Conservation (phyloP, 2,113 vertebrate species). For the Oplegnathus fasciatus region DNA sequence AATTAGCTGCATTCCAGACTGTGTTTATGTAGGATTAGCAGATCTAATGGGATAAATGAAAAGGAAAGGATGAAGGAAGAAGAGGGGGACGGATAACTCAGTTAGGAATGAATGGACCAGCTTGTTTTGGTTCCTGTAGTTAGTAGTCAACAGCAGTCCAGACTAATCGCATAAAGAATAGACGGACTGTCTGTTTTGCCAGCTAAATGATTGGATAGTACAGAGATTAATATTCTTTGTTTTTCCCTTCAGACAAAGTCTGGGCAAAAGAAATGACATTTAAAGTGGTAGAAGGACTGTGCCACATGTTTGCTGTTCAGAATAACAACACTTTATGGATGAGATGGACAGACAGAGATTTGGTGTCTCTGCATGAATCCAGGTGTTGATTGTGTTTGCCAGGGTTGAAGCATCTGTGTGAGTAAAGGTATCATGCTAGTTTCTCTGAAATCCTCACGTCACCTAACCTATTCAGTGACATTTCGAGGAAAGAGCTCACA, state of each 20-base stretch:
- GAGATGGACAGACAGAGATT: not conserved
- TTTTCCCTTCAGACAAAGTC: slow-evolving; percentile 27
- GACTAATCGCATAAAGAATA: slow-evolving; percentile 55
- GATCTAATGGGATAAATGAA: slow-evolving; percentile 67
- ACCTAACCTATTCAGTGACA: slow-evolving; percentile 10
- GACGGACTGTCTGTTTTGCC: slow-evolving; percentile 20
- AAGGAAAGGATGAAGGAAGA: slow-evolving; percentile 53
- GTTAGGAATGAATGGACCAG: slow-evolving; percentile 61
- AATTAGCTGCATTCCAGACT: slow-evolving; percentile 63
- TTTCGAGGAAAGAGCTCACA: slow-evolving; percentile 26
- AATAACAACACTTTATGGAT: slow-evolving; percentile 7
- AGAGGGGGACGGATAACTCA: slow-evolving; percentile 29
- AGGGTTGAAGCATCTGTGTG: not conserved
- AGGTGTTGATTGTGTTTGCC: too few species aligned
- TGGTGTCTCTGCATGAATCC: slow-evolving; percentile 2
- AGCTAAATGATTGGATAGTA: slow-evolving; percentile 30
- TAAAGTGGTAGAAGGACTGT: slow-evolving; percentile 26
- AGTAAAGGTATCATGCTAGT: not conserved
- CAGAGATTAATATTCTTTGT: slow-evolving; percentile 51
- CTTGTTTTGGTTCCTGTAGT: slow-evolving; percentile 47
- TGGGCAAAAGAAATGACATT: slow-evolving; percentile 17
- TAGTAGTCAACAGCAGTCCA: slow-evolving; percentile 43
- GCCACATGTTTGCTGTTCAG: slow-evolving; percentile 23
- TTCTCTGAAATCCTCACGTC: slow-evolving; percentile 42
- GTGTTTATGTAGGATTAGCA: slow-evolving; percentile 63